Base-by-base conservation (phyloP, 2,888 invertebrate genomes). In the Ochropleura leucogaster region DNA sequence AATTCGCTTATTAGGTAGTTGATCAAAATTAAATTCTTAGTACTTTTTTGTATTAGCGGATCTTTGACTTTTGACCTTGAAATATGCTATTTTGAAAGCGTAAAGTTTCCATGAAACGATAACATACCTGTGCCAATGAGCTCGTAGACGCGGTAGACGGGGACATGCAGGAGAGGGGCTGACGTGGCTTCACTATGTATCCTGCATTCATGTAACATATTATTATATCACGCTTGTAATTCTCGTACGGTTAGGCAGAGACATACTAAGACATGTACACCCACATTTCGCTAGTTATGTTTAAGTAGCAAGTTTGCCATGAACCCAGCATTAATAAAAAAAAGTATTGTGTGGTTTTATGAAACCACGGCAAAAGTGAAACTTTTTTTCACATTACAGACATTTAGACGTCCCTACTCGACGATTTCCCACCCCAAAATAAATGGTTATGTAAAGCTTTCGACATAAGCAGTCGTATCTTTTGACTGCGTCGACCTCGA, bases 81-180 rank as follows among this genome's bases (percentile, higher is more conserved):
- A 57, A 30, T 57, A 10, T 49, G 8, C 0, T 46, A 46, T n/a
- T 3, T 12, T 10, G 40, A 18, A 8, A n/a, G 0, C 16, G 9
- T 8, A 30, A 30, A 40, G 5, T n/a, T 20, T 47, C 5, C 12
- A 47, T 14, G 18, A 68, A 55, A 16, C 30, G 4, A 53, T 14
- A 30, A 83, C 85, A 82, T 72, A 95, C 95, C 87, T 92, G 92
- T n/a, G 91, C 90, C 49, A 95, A 85, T 3, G 95, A 95, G 16
- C 92, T 89, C 0, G 95, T 95, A 0, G 95, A 95, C 0, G 88
- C 88, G 0, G 93, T 88, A 0, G 95, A 95, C 0, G 94, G 94
- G 0, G 94, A 94, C 30, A 83, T 86, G 68, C 84, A 86, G 0
- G 80, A 73, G 2, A 74, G 20, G 0, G 89, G 82, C 16, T 84